Evolutionary conservation across 2,888 invertebrate genomes (phyloP).

Genomic region (Phyllotreta striolata): DNA sequence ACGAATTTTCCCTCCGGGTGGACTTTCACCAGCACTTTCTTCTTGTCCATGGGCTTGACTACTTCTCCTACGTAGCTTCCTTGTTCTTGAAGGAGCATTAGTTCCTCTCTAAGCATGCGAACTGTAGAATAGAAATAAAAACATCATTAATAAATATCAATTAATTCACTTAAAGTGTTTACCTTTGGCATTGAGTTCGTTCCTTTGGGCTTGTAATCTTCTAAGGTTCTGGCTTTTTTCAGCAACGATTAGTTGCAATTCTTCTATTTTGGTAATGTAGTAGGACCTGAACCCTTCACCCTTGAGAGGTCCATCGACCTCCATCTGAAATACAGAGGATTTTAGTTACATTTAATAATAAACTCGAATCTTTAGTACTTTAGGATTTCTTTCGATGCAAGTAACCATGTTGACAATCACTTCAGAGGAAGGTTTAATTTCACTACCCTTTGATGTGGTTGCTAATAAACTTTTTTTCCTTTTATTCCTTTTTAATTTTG

Average conservation of each 20-base stretch:
- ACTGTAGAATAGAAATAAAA: slow-evolving; percentile 67
- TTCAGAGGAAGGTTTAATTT: slow-evolving; percentile 12
- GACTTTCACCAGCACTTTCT: slow-evolving; percentile 98
- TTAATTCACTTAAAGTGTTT: background rate
- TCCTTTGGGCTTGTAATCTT: slow-evolving; percentile 96
- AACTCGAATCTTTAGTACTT: slow-evolving; percentile 7
- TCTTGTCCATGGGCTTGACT: slow-evolving; percentile 99
- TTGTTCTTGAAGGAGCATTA: slow-evolving; percentile 96
- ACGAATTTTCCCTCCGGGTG: slow-evolving; percentile 99
- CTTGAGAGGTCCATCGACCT: slow-evolving; percentile 72
- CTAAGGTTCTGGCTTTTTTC: slow-evolving; percentile 97
- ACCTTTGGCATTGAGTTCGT: slow-evolving; percentile 99
- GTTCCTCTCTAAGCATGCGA: slow-evolving; percentile 95
- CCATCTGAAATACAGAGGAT: slow-evolving; percentile 67
- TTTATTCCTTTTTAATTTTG: slow-evolving; percentile 35
- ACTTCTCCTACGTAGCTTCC: slow-evolving; percentile 99
- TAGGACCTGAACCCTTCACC: slow-evolving; percentile 95
- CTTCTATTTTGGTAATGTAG: slow-evolving; percentile 98
- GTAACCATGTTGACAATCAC: background rate
- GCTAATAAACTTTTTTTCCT: slow-evolving; percentile 25
- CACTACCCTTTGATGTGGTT: slow-evolving; percentile 2
- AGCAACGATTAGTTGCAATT: slow-evolving; percentile 93
- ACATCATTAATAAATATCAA: background rate
- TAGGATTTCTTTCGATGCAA: background rate
- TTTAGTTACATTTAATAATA: slow-evolving; percentile 6